phyloP scores from a whole-genome alignment of 2,888 invertebrate species.

The Allophyes oxyacanthae region DNA sequence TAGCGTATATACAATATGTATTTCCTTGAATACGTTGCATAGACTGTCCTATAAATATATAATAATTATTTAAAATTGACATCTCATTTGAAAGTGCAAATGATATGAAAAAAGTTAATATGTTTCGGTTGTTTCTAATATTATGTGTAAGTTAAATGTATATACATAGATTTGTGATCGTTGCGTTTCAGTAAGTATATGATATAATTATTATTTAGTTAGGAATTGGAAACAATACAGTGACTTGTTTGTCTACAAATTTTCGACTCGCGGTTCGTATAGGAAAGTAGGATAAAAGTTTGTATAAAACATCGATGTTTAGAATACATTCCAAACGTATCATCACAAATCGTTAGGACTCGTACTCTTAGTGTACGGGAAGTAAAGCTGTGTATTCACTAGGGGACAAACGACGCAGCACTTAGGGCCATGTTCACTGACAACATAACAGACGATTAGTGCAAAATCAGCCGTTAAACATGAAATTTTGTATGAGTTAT shows the following conservation, averaged over 20 bases:
- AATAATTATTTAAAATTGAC: conserved; percentile 35
- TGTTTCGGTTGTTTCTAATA: conserved; percentile 46
- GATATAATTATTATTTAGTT: conserved; percentile 47
- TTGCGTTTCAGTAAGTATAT: conserved; percentile 50
- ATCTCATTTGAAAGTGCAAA: conserved; percentile 40
- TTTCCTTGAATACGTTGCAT: conserved; percentile 36
- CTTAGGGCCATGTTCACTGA: too few species aligned
- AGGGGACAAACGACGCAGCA: too few species aligned
- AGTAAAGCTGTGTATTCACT: not conserved
- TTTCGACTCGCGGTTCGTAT: conserved; percentile 18
- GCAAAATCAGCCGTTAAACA: too few species aligned
- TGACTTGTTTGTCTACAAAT: conserved; percentile 30
- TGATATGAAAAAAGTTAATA: conserved; percentile 28
- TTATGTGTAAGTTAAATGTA: conserved; percentile 54
- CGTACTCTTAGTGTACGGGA: conserved; percentile 29
- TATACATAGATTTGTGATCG: conserved; percentile 55
- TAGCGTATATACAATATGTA: conserved; percentile 26
- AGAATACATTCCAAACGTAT: conserved; percentile 54
- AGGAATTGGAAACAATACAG: conserved; percentile 38
- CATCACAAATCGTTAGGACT: conserved; percentile 45
- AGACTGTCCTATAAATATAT: conserved; percentile 43
- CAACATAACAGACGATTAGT: too few species aligned
- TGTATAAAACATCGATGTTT: conserved; percentile 47
- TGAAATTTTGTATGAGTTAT: too few species aligned
- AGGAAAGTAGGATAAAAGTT: conserved; percentile 19